Base-by-base conservation (phyloP, 2,113 vertebrate genomes). In the Lagopus muta region DNA sequence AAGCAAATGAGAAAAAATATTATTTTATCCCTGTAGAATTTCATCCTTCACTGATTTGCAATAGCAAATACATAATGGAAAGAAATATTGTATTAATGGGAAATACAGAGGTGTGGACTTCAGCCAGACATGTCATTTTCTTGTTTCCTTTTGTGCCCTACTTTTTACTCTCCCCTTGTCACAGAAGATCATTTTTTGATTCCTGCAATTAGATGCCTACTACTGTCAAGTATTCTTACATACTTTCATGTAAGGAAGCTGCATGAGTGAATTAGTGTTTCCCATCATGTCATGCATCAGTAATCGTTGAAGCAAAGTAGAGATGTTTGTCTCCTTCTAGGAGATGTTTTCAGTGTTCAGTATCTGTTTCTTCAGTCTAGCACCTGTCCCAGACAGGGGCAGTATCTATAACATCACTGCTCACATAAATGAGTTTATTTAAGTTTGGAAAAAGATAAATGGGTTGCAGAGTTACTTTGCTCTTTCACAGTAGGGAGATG, bases 391-490 rank as follows among this genome's bases (percentile, higher is more conserved):
- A 76, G 34, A 55, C 24, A 79, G 71, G 36, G 84, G 60, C 67
- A 60, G 38, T 66, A 45, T 89, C 67, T 85, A 36, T 74, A 67
- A 54, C 60, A 82, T 85, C 76, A 24, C 25, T 67, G 34, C 50
- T 88, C 45, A 60, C 71, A 80, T 45, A 91, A 89, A 95, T 90
- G 64, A 71, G 55, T 47, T 80, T 69, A 5, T 67, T 91, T 75
- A 83, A 75, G 38, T 76, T 77, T 80, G 78, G 72, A n/a, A 62
- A 38, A 77, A 81, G 62, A 92, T 87, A 21, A 92, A 75, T 67
- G 74, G 38, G 30, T 79, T 71, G 34, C 75, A 71, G 57, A 74
- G 57, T 74, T 93, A 64, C 73, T 92, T 92, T 84, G 27, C 76
- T 72, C n/a, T 71, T 88, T 90, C 52, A 69, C 9, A 10, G 75